Conservation (phyloP, 2,888 invertebrate species). For the Sesamia inferens region DNA sequence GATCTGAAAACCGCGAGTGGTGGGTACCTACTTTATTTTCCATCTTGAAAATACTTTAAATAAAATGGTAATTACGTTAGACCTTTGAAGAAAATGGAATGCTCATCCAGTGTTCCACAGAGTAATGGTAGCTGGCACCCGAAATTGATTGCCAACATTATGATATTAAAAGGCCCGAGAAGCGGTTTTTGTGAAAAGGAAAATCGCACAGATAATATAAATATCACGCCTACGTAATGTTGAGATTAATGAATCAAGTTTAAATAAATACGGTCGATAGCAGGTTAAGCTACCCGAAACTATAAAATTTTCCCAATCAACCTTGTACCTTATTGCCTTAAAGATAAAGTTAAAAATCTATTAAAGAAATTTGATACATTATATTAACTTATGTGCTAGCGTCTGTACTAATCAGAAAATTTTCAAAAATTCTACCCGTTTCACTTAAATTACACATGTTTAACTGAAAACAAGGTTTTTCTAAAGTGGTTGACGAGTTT, state of each 20-base stretch:
- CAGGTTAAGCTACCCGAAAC: too few relatives aligned
- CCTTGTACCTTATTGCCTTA: too few relatives aligned
- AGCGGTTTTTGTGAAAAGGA: slow-evolving; percentile 16
- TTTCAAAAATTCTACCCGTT: slow-evolving; percentile 23
- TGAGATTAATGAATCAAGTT: slow-evolving; percentile 24
- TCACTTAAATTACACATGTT: background rate
- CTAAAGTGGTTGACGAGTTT: background rate
- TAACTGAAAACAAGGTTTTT: slow-evolving; percentile 6
- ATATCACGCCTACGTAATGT: background rate
- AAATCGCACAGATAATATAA: slow-evolving; percentile 5
- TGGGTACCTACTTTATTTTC: background rate
- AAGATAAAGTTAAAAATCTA: too few relatives aligned
- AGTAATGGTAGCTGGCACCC: slow-evolving; percentile 26
- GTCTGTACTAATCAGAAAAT: slow-evolving; percentile 25
- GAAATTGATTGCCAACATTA: slow-evolving; percentile 40
- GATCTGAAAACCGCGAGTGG: background rate
- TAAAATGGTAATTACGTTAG: slow-evolving; percentile 22
- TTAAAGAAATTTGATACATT: too few relatives aligned
- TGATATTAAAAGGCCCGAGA: slow-evolving; percentile 7
- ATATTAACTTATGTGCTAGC: too few relatives aligned
- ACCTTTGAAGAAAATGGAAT: slow-evolving; percentile 25
- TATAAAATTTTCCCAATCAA: too few relatives aligned
- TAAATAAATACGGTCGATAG: too few relatives aligned
- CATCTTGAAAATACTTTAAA: slow-evolving; percentile 16
- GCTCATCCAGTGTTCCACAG: slow-evolving; percentile 9